phyloP scores from a whole-genome alignment of 2,888 invertebrate species.

The Syrista parreyssii region DNA sequence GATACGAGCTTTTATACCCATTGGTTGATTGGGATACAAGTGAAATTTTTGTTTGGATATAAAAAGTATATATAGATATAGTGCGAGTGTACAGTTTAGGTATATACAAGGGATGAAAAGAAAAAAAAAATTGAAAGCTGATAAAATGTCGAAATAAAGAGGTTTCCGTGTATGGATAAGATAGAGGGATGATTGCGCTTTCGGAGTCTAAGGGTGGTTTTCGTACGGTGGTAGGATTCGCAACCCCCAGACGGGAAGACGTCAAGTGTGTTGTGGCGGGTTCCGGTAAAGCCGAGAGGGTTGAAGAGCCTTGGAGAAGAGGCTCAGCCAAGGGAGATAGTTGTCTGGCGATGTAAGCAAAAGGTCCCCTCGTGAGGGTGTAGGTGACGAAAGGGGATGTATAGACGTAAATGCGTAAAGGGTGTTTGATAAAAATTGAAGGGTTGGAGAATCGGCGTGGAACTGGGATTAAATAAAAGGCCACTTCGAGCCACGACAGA shows the following conservation, averaged over 20 bases:
- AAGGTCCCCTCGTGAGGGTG: neutral
- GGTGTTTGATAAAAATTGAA: neutral
- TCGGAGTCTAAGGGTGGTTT: neutral
- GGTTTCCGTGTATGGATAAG: neutral
- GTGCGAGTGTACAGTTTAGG: neutral
- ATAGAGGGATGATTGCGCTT: neutral
- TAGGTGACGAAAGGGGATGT: neutral
- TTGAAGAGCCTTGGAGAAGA: conserved; percentile 25
- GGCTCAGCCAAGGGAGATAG: neutral
- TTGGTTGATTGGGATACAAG: neutral
- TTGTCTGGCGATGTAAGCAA: neutral
- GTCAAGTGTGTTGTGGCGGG: conserved; percentile 42
- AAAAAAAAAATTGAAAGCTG: neutral
- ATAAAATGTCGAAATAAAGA: neutral
- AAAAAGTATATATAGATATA: neutral
- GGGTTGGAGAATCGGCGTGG: neutral
- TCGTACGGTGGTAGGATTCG: neutral
- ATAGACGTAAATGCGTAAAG: neutral
- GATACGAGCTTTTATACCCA: neutral
- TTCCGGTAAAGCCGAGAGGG: conserved; percentile 43
- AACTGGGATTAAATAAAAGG: neutral
- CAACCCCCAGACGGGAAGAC: conserved; percentile 16
- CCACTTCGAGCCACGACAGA: neutral
- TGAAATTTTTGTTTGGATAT: accelerated
- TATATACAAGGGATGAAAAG: neutral